These are phyloP conservation scores for Pelobates cultripes DNA, from an alignment of 2,797 vertebrate species.

Conservation along the genomic window DNA sequence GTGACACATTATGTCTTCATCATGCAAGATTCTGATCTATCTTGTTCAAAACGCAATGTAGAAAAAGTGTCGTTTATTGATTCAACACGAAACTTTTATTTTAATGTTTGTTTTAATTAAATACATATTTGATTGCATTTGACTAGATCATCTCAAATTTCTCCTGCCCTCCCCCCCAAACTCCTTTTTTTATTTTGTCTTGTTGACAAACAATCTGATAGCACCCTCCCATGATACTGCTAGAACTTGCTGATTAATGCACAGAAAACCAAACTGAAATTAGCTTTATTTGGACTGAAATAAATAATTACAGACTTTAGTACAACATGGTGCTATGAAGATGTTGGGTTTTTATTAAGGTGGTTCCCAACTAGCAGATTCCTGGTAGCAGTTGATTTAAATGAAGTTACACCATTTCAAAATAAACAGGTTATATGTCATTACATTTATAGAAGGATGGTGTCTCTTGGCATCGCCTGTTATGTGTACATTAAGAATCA, in stretches of 20 bases:
- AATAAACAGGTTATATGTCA: too few species aligned
- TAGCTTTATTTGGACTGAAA: conserved; percentile 37
- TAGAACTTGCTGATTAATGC: conserved; percentile 60
- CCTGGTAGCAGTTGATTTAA: background rate
- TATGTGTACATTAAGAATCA: too few species aligned
- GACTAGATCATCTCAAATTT: conserved; percentile 69
- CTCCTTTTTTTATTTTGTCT: conserved; percentile 72
- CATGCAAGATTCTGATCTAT: conserved; percentile 88
- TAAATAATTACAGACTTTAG: conserved; percentile 44
- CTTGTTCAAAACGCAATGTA: conserved; percentile 82
- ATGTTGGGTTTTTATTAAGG: conserved; percentile 13
- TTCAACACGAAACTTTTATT: conserved; percentile 83
- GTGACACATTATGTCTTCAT: conserved; percentile 96
- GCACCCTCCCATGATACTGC: conserved; percentile 69
- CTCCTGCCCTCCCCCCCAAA: background rate
- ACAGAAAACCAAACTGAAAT: conserved; percentile 26
- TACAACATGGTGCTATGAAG: conserved; percentile 41
- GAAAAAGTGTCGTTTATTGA: conserved; percentile 83
- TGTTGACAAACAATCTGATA: conserved; percentile 84
- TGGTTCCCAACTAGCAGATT: conserved; percentile 22
- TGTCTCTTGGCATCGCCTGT: too few species aligned
- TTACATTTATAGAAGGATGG: too few species aligned
- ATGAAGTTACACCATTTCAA: background rate
- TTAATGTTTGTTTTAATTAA: conserved; percentile 87
- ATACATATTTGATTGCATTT: conserved; percentile 86